Percentiles rank a stretch among this genome's conserved stretches.
phyloP scores from a whole-genome alignment of 2,113 vertebrate species.

The Calyptommatus sinebrachiatus region DNA sequence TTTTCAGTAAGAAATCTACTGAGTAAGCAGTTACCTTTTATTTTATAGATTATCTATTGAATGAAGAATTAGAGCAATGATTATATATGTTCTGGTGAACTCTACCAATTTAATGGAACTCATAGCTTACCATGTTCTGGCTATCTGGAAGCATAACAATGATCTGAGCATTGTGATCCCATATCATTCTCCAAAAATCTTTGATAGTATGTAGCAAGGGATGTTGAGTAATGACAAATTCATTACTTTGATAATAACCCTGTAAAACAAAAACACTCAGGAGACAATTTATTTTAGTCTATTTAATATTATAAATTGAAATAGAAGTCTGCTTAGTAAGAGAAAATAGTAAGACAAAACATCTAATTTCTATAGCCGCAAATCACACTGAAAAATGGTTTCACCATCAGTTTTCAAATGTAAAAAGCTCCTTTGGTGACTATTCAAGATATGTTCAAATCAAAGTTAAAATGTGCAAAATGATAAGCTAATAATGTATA shows the following conservation, averaged over 20 bases:
- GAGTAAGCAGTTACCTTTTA: background rate
- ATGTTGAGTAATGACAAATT: conserved; percentile 95
- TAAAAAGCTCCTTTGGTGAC: too few species aligned
- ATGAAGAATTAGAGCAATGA: background rate
- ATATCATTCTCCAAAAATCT: conserved; percentile 98
- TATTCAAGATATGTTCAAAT: too few species aligned
- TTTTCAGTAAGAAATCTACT: too few species aligned
- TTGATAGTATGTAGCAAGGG: conserved; percentile 88
- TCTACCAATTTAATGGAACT: background rate
- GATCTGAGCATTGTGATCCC: conserved; percentile 90
- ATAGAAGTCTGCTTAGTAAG: background rate
- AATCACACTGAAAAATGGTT: too few species aligned
- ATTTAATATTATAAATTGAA: background rate
- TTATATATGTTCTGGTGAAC: background rate
- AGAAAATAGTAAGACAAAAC: too few species aligned
- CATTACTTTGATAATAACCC: conserved; percentile 88
- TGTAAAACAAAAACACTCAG: conserved; percentile 57
- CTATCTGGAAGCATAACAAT: conserved; percentile 88
- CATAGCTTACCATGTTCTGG: conserved; percentile 80
- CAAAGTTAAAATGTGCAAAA: too few species aligned
- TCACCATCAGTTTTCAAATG: too few species aligned
- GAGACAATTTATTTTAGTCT: background rate
- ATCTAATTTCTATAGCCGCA: too few species aligned
- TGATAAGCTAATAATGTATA: too few species aligned
- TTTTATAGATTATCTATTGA: background rate